Conservation (phyloP, 2,888 invertebrate species). For the Carpatolechia fugitivella region DNA sequence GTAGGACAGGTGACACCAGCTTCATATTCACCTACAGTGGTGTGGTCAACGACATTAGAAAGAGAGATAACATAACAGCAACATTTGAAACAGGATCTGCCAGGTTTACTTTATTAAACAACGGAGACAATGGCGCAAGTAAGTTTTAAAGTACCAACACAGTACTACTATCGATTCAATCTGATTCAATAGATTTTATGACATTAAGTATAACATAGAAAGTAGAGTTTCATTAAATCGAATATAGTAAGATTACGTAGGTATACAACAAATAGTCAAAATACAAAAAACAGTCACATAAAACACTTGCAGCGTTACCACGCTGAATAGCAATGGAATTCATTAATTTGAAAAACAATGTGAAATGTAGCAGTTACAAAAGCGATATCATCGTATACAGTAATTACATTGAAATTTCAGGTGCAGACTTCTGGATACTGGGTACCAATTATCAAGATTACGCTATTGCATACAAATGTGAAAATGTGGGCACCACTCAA, state of each 20-base stretch:
- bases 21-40: constrained; percentile 27
- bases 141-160: background rate
- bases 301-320: too few species aligned
- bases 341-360: too few species aligned
- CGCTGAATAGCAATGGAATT: too few species aligned
- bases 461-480: constrained; percentile 47
- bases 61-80: constrained; percentile 32
- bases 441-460: constrained; percentile 33
- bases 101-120: constrained; percentile 31
- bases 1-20: background rate
- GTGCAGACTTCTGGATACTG: constrained; percentile 48
- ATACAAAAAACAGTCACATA: too few species aligned
- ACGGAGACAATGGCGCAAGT: constrained; percentile 1
- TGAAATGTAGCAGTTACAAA: background rate
- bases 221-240: too few species aligned
- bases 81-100: constrained; percentile 33
- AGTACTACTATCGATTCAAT: too few species aligned
- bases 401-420: constrained; percentile 33
- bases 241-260: too few species aligned
- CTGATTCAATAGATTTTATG: too few species aligned
- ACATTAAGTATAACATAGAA: too few species aligned
- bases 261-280: too few species aligned
- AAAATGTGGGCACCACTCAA: constrained; percentile 36
- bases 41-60: constrained; percentile 47
- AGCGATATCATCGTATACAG: background rate